Conservation (phyloP, 2,888 invertebrate species). For the Axea sp. region DNA sequence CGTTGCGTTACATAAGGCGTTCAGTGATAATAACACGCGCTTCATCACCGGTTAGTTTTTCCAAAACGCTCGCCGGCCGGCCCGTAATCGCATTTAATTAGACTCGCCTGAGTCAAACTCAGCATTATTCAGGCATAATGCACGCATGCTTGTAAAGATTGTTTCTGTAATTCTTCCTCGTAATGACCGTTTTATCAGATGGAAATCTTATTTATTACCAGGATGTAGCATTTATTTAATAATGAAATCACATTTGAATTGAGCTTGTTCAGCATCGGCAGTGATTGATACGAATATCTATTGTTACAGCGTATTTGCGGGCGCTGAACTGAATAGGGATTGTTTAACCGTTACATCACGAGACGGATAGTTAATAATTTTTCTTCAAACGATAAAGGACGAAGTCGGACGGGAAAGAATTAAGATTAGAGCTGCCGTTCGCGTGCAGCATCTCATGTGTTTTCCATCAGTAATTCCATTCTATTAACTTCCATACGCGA, state of each 20-base stretch:
- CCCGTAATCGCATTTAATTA: too few species aligned
- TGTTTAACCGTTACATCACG: constrained; percentile 23
- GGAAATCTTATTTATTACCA: constrained; percentile 22
- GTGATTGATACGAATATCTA: constrained; percentile 30
- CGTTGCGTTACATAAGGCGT: constrained; percentile 36
- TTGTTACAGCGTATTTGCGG: constrained; percentile 15
- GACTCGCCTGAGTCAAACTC: too few species aligned
- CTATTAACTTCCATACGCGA: constrained; percentile 64
- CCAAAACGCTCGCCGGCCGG: too few species aligned
- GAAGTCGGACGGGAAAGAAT: constrained; percentile 17
- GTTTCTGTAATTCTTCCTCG: too few species aligned
- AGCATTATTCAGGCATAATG: too few species aligned
- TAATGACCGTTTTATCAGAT: constrained; percentile 27
- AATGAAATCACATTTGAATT: constrained; percentile 33
- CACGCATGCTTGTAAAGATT: too few species aligned
- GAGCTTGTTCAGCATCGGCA: constrained; percentile 18
- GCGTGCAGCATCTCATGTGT: constrained; percentile 44
- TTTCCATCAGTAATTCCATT: constrained; percentile 57
- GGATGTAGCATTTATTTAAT: constrained; percentile 31
- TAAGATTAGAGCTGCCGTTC: constrained; percentile 16
- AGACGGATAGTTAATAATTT: background rate
- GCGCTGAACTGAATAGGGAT: constrained; percentile 15
- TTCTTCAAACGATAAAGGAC: constrained; percentile 10
- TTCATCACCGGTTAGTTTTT: too few species aligned
- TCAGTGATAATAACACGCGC: constrained; percentile 2